Base-by-base conservation (phyloP, 2,888 invertebrate species). In the Exephanes ischioxanthus region DNA sequence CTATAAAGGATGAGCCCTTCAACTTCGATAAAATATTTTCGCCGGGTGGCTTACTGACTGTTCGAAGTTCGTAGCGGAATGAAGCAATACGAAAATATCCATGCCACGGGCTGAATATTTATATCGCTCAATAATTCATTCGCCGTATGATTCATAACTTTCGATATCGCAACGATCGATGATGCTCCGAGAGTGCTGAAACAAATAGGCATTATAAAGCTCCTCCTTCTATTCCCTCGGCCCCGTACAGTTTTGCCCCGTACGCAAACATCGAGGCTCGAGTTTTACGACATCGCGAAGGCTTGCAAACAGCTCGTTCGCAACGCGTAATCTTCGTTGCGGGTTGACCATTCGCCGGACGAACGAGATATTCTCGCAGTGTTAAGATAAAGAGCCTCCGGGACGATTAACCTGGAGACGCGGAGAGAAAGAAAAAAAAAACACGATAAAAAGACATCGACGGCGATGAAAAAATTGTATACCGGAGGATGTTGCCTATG, bases 321-420 rank as follows among this genome's bases (percentile, higher is more conserved):
- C 41, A 41, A 73, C 61, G 58, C 73, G 61, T 41, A 73, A 61
- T 73, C 61, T 73, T 37, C 73, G 19, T 41, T 7, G 61, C 66
- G 51, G 33, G 45, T 41, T 73, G 73, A 45, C 61, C 63, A 63
- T 61, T 75, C 19, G 63, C 63, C 67, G 37, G 51, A 53, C 66
- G 67, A 19, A 66, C 66, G 66, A 76, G 76, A 66, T 67, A 33
- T 66, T 51, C 76, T 53, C 19, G 37, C 51, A 51, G 76, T 67
- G 66, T 76, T 67, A 41, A 53, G 33, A 73, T 73, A 67, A 76
- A 76, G 76, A 66, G 66, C 53, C 66, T 67, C n/a, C 37, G 33
- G 51, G 76, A 30, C 22, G 11, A 26, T 51, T 22, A 67, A 67
- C 53, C 76, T 53, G 76, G 66, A 33, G 67, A 66, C 26, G 30